Evolutionary conservation across 2,888 invertebrate species (phyloP).

Genomic region (Formica aserva): DNA sequence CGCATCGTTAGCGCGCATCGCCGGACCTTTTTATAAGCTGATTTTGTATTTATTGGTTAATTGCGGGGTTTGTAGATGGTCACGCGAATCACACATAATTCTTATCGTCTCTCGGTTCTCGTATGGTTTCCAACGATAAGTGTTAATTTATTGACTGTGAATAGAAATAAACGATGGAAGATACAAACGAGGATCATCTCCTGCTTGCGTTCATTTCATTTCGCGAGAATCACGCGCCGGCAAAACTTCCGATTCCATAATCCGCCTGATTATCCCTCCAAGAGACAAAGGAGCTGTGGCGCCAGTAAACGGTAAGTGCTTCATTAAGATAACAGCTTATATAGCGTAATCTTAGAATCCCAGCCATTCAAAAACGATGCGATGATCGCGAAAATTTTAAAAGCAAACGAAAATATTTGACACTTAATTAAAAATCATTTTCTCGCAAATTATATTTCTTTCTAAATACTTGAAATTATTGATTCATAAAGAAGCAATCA

Average conservation of each 20-base stretch:
- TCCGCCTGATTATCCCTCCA: conserved; percentile 32
- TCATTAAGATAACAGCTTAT: conserved; percentile 39
- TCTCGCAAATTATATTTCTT: background rate
- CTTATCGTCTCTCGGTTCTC: conserved; percentile 75
- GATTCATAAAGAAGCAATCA: background rate
- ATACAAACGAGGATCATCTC: conserved; percentile 56
- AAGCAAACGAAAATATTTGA: background rate
- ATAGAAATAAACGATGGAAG: conserved; percentile 82
- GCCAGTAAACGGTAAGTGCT: conserved; percentile 46
- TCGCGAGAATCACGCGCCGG: conserved; percentile 7
- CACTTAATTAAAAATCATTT: background rate
- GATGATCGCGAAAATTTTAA: conserved; percentile 18
- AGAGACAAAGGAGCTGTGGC: conserved; percentile 21
- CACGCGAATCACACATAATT: conserved; percentile 68
- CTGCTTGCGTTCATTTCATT: conserved; percentile 25
- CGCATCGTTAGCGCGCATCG: conserved; percentile 60
- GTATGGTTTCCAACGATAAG: conserved; percentile 79
- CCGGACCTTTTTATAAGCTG: conserved; percentile 75
- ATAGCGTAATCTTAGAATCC: conserved; percentile 24
- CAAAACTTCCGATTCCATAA: conserved; percentile 40
- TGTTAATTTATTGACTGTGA: conserved; percentile 84
- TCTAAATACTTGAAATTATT: background rate
- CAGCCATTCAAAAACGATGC: background rate
- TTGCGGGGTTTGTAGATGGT: conserved; percentile 76
- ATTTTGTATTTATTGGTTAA: conserved; percentile 83